These are phyloP conservation scores for Chelonus insularis DNA, from an alignment of 1,140 invertebrate genomes.

Conservation along the genomic window DNA sequence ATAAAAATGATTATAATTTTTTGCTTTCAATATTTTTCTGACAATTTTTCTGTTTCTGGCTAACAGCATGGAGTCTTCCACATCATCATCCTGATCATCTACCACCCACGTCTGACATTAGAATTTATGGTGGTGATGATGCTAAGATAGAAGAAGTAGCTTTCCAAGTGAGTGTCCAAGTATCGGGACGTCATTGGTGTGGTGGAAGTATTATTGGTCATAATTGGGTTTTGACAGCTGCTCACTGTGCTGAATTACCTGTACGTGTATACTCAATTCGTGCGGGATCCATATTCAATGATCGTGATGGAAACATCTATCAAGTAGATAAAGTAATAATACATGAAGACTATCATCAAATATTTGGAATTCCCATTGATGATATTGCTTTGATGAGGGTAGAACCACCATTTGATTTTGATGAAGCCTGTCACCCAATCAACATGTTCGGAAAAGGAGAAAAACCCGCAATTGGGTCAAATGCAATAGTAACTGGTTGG, in stretches of 20 bases:
- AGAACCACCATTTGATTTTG: slow-evolving; percentile 58
- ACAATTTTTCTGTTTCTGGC: too few species aligned
- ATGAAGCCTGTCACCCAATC: slow-evolving; percentile 59
- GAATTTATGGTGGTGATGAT: slow-evolving; percentile 68
- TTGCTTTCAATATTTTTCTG: too few species aligned
- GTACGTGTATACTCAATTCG: slow-evolving; percentile 12
- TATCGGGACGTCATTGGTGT: slow-evolving; percentile 61
- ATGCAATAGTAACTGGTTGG: slow-evolving; percentile 36
- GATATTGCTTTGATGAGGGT: slow-evolving; percentile 70
- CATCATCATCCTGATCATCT: background rate
- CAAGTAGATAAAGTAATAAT: slow-evolving; percentile 14
- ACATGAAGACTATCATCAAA: slow-evolving; percentile 24
- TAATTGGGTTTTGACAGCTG: slow-evolving; percentile 66
- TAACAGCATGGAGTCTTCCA: too few species aligned
- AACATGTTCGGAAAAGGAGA: slow-evolving; percentile 38
- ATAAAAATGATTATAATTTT: too few species aligned
- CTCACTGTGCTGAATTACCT: slow-evolving; percentile 60
- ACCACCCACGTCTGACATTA: too few species aligned
- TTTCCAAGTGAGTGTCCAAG: slow-evolving; percentile 64
- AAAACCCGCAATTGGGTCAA: slow-evolving; percentile 13
- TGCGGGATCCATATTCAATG: slow-evolving; percentile 16
- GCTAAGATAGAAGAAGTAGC: slow-evolving; percentile 64
- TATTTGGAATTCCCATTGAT: slow-evolving; percentile 53
- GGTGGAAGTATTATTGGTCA: slow-evolving; percentile 66
- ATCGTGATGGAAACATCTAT: slow-evolving; percentile 24